Conservation (phyloP, 2,797 vertebrate species). For the Staurois parvus region DNA sequence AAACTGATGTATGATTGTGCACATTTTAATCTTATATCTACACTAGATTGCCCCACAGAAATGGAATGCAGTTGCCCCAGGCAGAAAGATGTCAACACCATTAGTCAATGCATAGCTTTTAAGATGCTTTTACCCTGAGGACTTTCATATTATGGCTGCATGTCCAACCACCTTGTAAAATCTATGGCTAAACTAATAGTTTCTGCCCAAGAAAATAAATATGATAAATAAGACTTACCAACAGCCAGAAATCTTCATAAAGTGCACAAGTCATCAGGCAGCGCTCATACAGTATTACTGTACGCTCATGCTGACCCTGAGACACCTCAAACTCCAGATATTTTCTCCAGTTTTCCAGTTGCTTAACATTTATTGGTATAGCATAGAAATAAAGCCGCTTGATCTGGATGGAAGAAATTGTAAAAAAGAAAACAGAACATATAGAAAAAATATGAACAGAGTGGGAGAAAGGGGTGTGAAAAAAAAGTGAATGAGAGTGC, state of each 20-base stretch:
- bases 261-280: conserved; percentile 87
- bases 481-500: neutral
- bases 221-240: conserved; percentile 70
- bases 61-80: no score
- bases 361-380: conserved; percentile 80
- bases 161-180: neutral
- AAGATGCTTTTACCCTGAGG: no score
- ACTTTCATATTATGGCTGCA: neutral
- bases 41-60: no score
- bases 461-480: neutral
- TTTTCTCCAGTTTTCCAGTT: conserved; percentile 83
- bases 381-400: conserved; percentile 87
- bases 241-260: conserved; percentile 88
- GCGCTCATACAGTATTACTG: conserved; percentile 85
- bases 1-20: no score
- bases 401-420: conserved; percentile 72
- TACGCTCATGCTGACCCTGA: conserved; percentile 73
- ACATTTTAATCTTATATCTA: no score
- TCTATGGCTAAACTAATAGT: neutral
- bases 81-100: no score
- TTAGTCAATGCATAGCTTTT: no score
- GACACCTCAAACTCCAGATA: conserved; percentile 85
- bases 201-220: neutral
- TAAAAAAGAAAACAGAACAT: neutral
- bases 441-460: neutral